Evolutionary conservation across 2,113 vertebrate species (phyloP), one percentile per base, ranked within the genome.

Genomic region (Aleadryas rufinucha): DNA sequence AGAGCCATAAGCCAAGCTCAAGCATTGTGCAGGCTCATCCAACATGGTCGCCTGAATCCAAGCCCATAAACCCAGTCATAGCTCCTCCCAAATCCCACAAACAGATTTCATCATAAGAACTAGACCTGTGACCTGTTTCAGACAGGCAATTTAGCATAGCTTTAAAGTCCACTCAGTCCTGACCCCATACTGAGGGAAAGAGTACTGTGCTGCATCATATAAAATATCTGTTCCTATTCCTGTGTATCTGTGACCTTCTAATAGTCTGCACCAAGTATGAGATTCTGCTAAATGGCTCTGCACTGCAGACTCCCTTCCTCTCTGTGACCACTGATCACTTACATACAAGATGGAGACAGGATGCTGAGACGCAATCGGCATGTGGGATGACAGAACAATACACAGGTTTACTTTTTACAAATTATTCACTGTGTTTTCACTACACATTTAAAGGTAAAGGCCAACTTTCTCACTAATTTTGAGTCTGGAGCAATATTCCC

Each of bases 281-380:
- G 15, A 35, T 31, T 84, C 44, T 59, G 53, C 24, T 63, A 35
- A 78, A 61, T 5, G 37, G 10, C 37, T 66, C 35, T 44, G 31
- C 52, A 37, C 6, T 18, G 22, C 50, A n/a, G 26, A n/a, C 10
- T 50, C 4, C 63, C 21, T 45, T 59, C 39, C 9, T 64, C n/a
- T 75, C 45, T 56, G 35, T 22, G 30, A 33, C 27, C 28, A 20
- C 19, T 11, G 19, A 28, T n/a, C 16, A 27, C 23, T 19, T 7
- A 11, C 0, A 4, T 33, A 39, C 33, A 18, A 20, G 16, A 28
- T 3, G 3, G 52, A 56, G 37, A 21, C 1, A 66, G 16, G 24
- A 71, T 31, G 15, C 42, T 50, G 49, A 50, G 35, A 47, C 4
- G 5, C 33, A 50, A 39, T 37, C 44, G 64, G 53, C 11, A 7